Percentiles rank a stretch among this genome's conserved stretches.
Conservation (phyloP, 2,113 vertebrate species). For the Cyphomyrus plagiostoma region DNA sequence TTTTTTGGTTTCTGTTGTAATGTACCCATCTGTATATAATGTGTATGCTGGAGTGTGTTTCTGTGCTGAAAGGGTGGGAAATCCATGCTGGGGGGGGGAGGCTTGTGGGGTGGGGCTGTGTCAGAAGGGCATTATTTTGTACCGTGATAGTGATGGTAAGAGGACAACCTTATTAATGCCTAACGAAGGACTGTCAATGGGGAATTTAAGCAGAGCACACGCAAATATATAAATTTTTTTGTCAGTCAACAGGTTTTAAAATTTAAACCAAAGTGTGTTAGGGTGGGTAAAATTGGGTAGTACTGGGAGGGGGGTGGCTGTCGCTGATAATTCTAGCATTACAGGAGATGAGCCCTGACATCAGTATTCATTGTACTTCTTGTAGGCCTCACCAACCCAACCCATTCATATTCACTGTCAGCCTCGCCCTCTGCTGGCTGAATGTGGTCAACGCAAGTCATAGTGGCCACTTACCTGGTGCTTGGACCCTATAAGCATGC, state of each 20-base stretch:
- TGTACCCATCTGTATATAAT: conserved; percentile 39
- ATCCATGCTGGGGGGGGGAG: conserved; percentile 7
- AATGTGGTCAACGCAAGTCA: neutral
- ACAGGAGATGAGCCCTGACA: neutral
- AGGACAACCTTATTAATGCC: neutral
- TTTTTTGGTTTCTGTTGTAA: conserved; percentile 24
- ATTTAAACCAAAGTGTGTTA: neutral
- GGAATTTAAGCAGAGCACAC: neutral
- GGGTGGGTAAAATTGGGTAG: neutral
- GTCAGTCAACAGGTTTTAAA: neutral
- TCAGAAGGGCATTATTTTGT: conserved; percentile 38
- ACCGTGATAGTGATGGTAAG: neutral
- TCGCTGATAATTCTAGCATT: neutral
- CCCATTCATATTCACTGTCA: neutral
- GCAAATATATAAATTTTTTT: too few species aligned
- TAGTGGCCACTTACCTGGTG: neutral
- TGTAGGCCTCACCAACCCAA: neutral
- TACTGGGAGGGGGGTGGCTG: neutral
- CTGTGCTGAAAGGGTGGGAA: neutral
- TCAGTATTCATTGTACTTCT: conserved; percentile 14
- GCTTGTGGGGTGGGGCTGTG: conserved; percentile 11
- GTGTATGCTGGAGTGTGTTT: conserved; percentile 23
- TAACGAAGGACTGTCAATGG: too few species aligned
- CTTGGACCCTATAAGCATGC: conserved; percentile 4
- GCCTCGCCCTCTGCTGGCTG: conserved; percentile 11